Evolutionary conservation across 2,888 invertebrate species (phyloP).

Genomic region (Brachypterus glaber): DNA sequence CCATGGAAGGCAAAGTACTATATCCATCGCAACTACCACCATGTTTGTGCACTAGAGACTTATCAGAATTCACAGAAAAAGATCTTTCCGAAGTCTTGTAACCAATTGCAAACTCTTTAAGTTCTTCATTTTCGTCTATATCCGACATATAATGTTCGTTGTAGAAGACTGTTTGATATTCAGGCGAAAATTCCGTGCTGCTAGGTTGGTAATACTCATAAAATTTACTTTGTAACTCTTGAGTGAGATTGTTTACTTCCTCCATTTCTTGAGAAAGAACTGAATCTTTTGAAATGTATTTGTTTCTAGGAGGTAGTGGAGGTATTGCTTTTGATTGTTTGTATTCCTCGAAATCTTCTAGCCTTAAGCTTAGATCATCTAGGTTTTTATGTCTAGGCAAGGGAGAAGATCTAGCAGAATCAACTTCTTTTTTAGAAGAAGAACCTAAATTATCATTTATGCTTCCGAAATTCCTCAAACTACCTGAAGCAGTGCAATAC

Average conservation of each 20-base stretch:
- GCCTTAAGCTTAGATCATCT: conserved; percentile 23
- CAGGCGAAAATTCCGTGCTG: conserved; percentile 22
- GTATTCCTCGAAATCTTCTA: conserved; percentile 21
- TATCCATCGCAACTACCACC: conserved; percentile 6
- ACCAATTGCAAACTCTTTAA: conserved; percentile 33
- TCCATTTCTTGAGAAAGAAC: conserved; percentile 34
- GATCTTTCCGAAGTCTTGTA: conserved; percentile 28
- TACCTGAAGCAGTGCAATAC: background rate
- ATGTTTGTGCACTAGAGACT: conserved; percentile 3
- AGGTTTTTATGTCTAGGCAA: conserved; percentile 28
- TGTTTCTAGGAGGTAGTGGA: conserved; percentile 21
- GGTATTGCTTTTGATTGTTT: background rate
- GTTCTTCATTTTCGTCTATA: conserved; percentile 39
- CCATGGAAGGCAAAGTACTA: conserved; percentile 17
- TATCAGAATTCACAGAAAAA: conserved; percentile 26
- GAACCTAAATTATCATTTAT: conserved; percentile 10
- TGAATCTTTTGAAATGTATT: conserved; percentile 33
- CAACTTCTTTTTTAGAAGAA: too few relatives aligned
- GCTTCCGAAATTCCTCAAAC: conserved; percentile 12
- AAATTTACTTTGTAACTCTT: conserved; percentile 29
- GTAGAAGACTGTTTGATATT: conserved; percentile 31
- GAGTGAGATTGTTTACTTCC: conserved; percentile 33
- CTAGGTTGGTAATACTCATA: conserved; percentile 20
- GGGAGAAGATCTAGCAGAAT: too few relatives aligned
- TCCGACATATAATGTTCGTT: conserved; percentile 40